Base-by-base conservation (phyloP, 2,113 vertebrate genomes). In the Ovis canadensis region DNA sequence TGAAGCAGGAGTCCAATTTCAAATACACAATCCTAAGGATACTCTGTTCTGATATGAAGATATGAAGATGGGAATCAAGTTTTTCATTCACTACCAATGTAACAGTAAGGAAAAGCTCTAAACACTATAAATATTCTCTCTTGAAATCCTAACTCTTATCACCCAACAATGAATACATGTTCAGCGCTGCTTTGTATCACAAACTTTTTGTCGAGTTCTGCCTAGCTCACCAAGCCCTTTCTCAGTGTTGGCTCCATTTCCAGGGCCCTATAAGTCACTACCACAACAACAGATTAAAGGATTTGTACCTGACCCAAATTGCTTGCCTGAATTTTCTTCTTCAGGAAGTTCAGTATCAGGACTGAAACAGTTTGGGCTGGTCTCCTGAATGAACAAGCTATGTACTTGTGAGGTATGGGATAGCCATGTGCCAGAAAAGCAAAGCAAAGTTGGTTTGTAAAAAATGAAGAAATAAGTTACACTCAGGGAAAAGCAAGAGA, bases 121-220 rank as follows among this genome's bases (percentile, higher is more conserved):
- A 88, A 91, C 77, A 16, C 77, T 91, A 43, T 91, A 77, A 74
- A 45, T 5, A 94, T 43, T n/a, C 48, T 91, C 82, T 88, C 77
- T 88, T 83, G 7, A 96, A 94, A 91, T 78, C 19, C 80, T 85
- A 91, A 96, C 21, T 85, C 78, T 94, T 88, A 57, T 59, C 21
- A 88, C 7, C 14, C 36, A 89, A 94, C 31, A 94, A 0, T 91
- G 45, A 16, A 91, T 23, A 77, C 55, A 52, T 60, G 57, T 27
- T 59, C 57, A 59, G 57, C 25, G 31, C 15, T 94, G 67, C 60
- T 82, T 74, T 94, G 6, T 54, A 52, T 87, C 71, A 87, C 27
- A 74, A 12, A 88, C 40, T 71, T n/a, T 81, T 16, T 57, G 11
- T 11, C 43, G 3, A 40, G 33, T 91, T 91, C 88, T 50, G 55